Conservation (phyloP, 1,140 invertebrate species). For the Cryptotermes secundus region DNA sequence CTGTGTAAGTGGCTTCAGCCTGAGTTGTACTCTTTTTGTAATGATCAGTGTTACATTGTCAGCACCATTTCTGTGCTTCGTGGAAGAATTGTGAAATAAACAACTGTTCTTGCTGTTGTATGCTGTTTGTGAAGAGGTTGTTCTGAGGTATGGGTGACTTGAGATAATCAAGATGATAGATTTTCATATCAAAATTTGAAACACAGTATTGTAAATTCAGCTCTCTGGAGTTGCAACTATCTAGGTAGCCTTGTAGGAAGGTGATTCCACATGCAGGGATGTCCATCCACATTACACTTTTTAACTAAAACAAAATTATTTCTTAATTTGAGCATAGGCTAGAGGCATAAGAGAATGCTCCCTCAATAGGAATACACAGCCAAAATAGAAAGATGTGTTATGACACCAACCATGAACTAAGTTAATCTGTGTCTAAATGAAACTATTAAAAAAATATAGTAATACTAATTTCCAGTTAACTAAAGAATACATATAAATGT, state of each 20-base stretch:
- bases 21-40: background rate
- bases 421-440: background rate
- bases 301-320: background rate
- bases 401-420: background rate
- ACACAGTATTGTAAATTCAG: background rate
- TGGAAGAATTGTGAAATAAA: background rate
- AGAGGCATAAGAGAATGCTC: no score
- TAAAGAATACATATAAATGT: background rate
- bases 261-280: background rate
- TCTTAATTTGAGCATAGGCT: background rate
- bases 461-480: slow-evolving; percentile 14
- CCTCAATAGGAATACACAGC: no score
- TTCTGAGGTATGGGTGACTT: background rate
- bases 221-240: background rate
- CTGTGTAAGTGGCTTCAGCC: background rate
- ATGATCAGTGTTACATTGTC: background rate
- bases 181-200: background rate
- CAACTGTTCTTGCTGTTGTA: background rate
- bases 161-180: background rate
- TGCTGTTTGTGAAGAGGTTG: background rate
- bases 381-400: background rate
- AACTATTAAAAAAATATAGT: background rate
- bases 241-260: background rate
- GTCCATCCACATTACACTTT: no score
- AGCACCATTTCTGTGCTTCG: slow-evolving; percentile 4